Percentiles rank a stretch among this genome's conserved stretches.
These are phyloP conservation scores for Eilema sororculum DNA, from an alignment of 2,888 invertebrate genomes.

Conservation along the genomic window DNA sequence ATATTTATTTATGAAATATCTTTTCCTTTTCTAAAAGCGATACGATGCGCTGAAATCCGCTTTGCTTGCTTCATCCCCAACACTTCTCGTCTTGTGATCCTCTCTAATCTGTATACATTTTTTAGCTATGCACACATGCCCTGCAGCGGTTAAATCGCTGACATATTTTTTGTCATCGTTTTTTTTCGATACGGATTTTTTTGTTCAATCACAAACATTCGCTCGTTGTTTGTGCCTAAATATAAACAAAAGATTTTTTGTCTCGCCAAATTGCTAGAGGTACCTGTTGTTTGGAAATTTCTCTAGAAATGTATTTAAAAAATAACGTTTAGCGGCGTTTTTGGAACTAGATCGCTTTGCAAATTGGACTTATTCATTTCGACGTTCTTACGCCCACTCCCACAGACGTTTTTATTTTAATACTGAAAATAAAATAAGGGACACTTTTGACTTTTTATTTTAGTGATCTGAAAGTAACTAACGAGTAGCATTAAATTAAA, in stretches of 20 bases:
- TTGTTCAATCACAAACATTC: not conserved
- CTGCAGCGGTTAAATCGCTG: slow-evolving; percentile 1
- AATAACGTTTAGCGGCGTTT: not conserved
- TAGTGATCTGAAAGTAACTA: too few relatives aligned
- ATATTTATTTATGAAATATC: too few relatives aligned
- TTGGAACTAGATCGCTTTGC: not conserved
- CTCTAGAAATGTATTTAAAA: not conserved
- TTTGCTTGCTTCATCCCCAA: not conserved
- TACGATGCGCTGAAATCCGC: not conserved
- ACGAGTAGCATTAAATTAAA: too few relatives aligned
- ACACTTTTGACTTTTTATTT: too few relatives aligned
- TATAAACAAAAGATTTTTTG: slow-evolving; percentile 3
- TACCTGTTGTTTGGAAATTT: not conserved
- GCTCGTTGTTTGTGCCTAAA: not conserved
- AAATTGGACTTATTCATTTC: not conserved
- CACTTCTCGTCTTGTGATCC: not conserved
- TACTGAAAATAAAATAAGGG: not conserved
- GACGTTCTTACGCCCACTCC: not conserved
- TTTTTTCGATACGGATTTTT: not conserved
- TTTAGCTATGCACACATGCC: slow-evolving; percentile 9
- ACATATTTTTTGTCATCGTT: slow-evolving; percentile 19
- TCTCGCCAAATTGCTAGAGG: not conserved
- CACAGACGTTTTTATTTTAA: not conserved
- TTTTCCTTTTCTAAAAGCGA: not conserved
- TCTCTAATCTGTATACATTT: slow-evolving; percentile 8